A percentile compares a stretch with the other conserved stretches of the same genome.
phyloP scores from a whole-genome alignment of 2,888 invertebrate species.

The Nasonovia ribisnigri region DNA sequence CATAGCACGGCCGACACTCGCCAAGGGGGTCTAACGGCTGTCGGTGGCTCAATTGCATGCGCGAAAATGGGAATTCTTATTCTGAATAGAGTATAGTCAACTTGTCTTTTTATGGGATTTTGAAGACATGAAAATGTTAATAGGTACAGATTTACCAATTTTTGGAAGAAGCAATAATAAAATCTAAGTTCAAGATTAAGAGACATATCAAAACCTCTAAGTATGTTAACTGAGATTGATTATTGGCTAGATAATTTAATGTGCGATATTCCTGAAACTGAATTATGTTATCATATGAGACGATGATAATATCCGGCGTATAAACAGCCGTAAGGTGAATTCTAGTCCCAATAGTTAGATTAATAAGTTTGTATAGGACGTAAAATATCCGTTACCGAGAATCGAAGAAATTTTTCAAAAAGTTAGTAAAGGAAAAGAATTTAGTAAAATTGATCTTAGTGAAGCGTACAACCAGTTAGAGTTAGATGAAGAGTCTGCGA shows the following conservation, averaged over 20 bases:
- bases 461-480: background rate
- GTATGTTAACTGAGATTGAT: slow-evolving; percentile 90
- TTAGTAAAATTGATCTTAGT: slow-evolving; percentile 28
- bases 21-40: too few species aligned
- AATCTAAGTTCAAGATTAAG: slow-evolving; percentile 91
- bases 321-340: too few species aligned
- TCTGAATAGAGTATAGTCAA: too few species aligned
- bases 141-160: slow-evolving; percentile 95
- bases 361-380: background rate
- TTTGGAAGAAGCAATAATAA: slow-evolving; percentile 91
- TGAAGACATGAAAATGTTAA: slow-evolving; percentile 94
- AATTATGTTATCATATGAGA: too few species aligned
- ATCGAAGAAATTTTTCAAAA: slow-evolving; percentile 2
- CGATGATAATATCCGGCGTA: too few species aligned
- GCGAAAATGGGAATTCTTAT: too few species aligned
- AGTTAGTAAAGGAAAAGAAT: slow-evolving; percentile 51
- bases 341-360: too few species aligned
- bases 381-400: background rate
- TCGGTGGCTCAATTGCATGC: too few species aligned
- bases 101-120: slow-evolving; percentile 96
- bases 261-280: slow-evolving; percentile 97
- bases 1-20: too few species aligned
- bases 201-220: slow-evolving; percentile 91
- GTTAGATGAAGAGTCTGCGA: background rate
- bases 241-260: slow-evolving; percentile 97